Conservation (phyloP, 2,113 vertebrate species). For the Ammodytes marinus region DNA sequence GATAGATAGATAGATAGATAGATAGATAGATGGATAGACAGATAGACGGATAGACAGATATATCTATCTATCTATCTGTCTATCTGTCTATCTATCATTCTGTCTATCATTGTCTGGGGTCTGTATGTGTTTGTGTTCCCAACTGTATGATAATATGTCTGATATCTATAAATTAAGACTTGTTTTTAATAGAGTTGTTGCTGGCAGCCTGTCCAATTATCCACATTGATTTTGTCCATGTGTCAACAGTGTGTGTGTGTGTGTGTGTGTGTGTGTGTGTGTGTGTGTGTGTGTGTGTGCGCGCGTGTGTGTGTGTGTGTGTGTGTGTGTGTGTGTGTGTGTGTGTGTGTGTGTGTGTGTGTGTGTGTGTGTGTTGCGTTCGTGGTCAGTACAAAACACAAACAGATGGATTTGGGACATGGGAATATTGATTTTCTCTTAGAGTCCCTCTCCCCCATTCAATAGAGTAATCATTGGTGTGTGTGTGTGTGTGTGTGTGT, state of each 20-base stretch:
- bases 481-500: background rate
- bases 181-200: constrained; percentile 2
- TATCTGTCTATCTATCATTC: too few relatives aligned
- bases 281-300: background rate
- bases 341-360: background rate
- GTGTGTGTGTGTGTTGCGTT: too few relatives aligned
- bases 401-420: too few relatives aligned
- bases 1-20: too few relatives aligned
- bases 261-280: background rate
- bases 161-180: background rate
- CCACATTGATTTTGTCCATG: constrained; percentile 37
- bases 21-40: too few relatives aligned
- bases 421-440: too few relatives aligned
- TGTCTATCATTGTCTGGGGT: background rate
- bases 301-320: background rate
- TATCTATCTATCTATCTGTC: too few relatives aligned
- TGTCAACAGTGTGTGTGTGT: constrained; percentile 8
- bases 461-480: background rate
- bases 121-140: background rate
- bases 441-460: too few relatives aligned
- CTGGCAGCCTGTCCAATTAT: constrained; percentile 6
- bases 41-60: too few relatives aligned
- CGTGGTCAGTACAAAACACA: too few relatives aligned
- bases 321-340: background rate
- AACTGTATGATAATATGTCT: background rate